These are phyloP conservation scores for Enteromius radiatus DNA, from an alignment of 2,797 vertebrate genomes.

Conservation along the genomic window DNA sequence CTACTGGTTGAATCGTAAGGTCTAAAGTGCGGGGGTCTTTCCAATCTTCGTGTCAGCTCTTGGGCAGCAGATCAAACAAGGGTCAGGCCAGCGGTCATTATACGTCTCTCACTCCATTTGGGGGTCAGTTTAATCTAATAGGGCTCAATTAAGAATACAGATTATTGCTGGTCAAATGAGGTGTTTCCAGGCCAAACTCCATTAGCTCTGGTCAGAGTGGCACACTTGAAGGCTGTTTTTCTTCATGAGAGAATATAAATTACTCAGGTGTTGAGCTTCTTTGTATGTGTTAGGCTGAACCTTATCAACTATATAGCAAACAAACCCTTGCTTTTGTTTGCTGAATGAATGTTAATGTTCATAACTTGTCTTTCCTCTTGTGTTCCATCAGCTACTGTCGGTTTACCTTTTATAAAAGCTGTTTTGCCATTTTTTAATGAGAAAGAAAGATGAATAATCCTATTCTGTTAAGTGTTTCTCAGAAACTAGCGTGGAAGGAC, in stretches of 20 bases:
- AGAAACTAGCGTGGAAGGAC: not conserved
- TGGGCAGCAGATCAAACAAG: constrained; percentile 65
- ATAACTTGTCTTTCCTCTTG: not conserved
- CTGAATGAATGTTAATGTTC: constrained; percentile 23
- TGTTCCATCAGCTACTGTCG: constrained; percentile 24
- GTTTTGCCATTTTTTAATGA: constrained; percentile 39
- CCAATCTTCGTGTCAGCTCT: constrained; percentile 72
- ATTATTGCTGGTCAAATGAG: constrained; percentile 47
- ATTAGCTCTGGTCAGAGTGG: constrained; percentile 34
- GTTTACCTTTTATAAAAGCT: constrained; percentile 32
- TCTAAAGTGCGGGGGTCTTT: constrained; percentile 67
- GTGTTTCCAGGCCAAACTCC: constrained; percentile 55
- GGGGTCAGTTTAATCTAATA: constrained; percentile 58
- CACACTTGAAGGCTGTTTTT: constrained; percentile 4
- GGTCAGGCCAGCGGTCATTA: constrained; percentile 56
- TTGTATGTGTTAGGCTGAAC: not conserved
- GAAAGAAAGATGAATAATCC: constrained; percentile 17
- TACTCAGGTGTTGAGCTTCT: not conserved
- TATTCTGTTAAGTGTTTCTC: constrained; percentile 28
- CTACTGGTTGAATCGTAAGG: constrained; percentile 64
- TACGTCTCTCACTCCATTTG: constrained; percentile 58
- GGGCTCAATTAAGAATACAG: constrained; percentile 56
- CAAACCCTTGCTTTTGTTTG: constrained; percentile 27
- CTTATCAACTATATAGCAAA: not conserved
- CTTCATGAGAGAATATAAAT: constrained; percentile 21